phyloP scores from a whole-genome alignment of 2,888 invertebrate species.

The Agrotis segetum region DNA sequence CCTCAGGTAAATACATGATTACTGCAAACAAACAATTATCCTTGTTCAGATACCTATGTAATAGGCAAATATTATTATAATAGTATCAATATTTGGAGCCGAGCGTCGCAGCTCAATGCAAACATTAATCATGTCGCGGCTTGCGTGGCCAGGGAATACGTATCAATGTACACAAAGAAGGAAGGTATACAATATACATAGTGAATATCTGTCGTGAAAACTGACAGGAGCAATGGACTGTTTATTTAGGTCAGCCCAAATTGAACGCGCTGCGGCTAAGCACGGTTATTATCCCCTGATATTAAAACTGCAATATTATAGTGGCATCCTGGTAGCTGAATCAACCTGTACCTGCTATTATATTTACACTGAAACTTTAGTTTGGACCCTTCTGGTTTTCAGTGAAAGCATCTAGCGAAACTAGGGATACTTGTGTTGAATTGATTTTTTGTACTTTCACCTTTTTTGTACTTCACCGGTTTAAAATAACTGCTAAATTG shows the following conservation, averaged over 20 bases:
- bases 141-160: slow-evolving; percentile 50
- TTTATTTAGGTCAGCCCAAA: slow-evolving; percentile 42
- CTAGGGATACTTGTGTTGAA: not conserved
- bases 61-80: slow-evolving; percentile 53
- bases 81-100: slow-evolving; percentile 40
- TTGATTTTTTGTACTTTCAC: not conserved
- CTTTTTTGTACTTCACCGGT: not conserved
- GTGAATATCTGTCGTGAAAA: slow-evolving; percentile 16
- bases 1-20: not conserved
- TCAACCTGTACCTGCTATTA: not conserved
- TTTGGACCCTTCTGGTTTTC: slow-evolving; percentile 4
- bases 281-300: slow-evolving; percentile 9
- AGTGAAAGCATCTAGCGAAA: not conserved
- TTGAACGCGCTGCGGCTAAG: slow-evolving; percentile 3
- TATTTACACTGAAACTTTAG: not conserved
- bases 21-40: slow-evolving; percentile 35
- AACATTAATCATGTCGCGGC: slow-evolving; percentile 57
- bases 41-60: slow-evolving; percentile 26
- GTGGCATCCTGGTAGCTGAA: not conserved
- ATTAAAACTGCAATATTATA: slow-evolving; percentile 18
- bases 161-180: slow-evolving; percentile 23
- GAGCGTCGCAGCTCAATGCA: slow-evolving; percentile 41
- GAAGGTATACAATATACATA: slow-evolving; percentile 21
- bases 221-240: slow-evolving; percentile 24
- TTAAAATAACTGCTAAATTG: not conserved